Evolutionary conservation across 2,113 vertebrate genomes (phyloP), one percentile per base, ranked within the genome.

Genomic region (Alosa alosa): DNA sequence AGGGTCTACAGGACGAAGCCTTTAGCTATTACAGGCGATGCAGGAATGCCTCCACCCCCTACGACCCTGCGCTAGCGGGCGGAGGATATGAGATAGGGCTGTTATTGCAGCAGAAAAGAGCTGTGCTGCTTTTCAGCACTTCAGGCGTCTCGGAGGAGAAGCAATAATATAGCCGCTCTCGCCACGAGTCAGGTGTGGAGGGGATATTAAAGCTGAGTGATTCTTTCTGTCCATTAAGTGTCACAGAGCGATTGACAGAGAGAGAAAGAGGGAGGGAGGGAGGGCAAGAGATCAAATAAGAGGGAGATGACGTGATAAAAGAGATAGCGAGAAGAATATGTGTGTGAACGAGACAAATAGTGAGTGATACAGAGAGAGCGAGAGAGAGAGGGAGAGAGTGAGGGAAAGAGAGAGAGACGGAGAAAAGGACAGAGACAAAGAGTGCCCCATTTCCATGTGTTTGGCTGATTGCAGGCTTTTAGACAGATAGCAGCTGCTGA

Each of bases 201-300:
- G 64, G 31, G 64, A 72, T 72, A 72, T 72, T 72, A 72, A 72
- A 72, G 25, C 64, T 31, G 64, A 72, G 64, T 72, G 64, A 36
- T 72, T 72, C 64, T 72, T 72, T 72, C 64, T 72, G 36, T 72
- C 64, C 64, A 72, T 72, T 72, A 31, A 72, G n/a, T 10, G 64
- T 72, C 64, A 72, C n/a, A 36, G 64, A 36, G 64, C 64, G 11
- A 31, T 31, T 36, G 25, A 11, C 64, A 72, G 64, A 15, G 25
- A 72, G 25, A 13, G 25, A 36, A 8, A 36, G 64, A 36, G 64
- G 13, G 64, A 15, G 64, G 36, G 64, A 72, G 64, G 31, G 64
- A 72, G 64, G 11, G 64, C 31, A n/a, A 72, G 64, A 31, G 64
- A 72, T n/a, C 11, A n/a, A 72, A n/a, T 10, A n/a, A 72, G 64